Conservation (phyloP, 2,797 vertebrate species). For the Myiotriccus ornatus region DNA sequence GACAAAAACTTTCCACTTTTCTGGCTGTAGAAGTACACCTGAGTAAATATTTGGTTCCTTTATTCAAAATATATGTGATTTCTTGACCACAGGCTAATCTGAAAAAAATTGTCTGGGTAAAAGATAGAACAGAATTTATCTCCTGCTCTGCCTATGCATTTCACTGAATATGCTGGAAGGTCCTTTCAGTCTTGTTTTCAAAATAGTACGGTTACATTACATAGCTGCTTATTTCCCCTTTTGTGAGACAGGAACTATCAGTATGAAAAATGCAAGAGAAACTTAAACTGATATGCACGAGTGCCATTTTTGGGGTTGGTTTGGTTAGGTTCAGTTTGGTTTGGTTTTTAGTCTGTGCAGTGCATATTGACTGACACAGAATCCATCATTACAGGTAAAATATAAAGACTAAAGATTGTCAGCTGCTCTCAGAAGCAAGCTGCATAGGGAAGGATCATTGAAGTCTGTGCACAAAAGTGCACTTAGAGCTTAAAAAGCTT, state of each 20-base stretch:
- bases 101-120: not conserved
- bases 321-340: not conserved
- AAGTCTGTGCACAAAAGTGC: not conserved
- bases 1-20: not conserved
- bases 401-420: not conserved
- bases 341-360: not conserved
- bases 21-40: not conserved
- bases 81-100: not conserved
- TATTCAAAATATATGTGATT: not conserved
- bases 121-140: not conserved
- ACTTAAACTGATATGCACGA: not conserved
- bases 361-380: rapidly evolving
- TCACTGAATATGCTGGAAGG: not conserved
- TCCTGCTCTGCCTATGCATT: not conserved
- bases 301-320: not conserved
- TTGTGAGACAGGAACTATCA: not conserved
- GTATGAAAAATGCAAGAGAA: not conserved
- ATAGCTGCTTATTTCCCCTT: not conserved
- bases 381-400: not conserved
- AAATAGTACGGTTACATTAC: not conserved
- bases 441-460: not conserved
- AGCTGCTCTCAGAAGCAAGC: not conserved
- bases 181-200: not conserved
- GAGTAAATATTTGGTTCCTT: not conserved
- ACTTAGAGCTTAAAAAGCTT: not conserved